Evolutionary conservation across 2,797 vertebrate genomes (phyloP).

Genomic region (Morus bassanus): DNA sequence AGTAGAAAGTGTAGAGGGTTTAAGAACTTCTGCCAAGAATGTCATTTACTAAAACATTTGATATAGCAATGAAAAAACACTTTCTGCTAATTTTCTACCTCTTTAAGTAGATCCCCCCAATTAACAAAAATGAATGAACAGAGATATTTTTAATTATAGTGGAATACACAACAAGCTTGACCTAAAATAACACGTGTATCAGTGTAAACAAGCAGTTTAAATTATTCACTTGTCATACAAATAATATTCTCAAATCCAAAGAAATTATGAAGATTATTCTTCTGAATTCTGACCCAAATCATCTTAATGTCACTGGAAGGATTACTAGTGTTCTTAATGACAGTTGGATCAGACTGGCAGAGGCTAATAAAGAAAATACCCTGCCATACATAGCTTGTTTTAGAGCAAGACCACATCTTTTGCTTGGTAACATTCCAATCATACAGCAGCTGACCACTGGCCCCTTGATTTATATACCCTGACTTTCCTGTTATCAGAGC

Average conservation of each 20-base stretch:
- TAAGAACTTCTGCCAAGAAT: not conserved
- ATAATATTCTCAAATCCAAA: not conserved
- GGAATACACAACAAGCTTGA: not conserved
- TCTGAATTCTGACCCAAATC: not conserved
- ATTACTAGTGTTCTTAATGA: not conserved
- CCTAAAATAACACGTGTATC: not conserved
- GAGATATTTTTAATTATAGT: not conserved
- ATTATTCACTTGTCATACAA: not conserved
- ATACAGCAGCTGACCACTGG: not conserved
- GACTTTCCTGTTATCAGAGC: not conserved
- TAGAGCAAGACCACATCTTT: not conserved
- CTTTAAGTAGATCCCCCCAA: not conserved
- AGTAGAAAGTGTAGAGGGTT: not conserved
- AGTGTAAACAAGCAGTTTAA: not conserved
- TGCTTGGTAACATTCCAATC: not conserved
- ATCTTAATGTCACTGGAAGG: not conserved
- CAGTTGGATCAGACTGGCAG: not conserved
- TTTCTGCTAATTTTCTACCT: not conserved
- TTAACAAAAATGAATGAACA: not conserved
- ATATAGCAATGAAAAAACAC: not conserved
- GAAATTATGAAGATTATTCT: not conserved
- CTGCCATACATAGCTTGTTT: not conserved
- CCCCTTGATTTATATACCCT: not conserved
- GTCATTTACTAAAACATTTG: not conserved
- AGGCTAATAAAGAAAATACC: not conserved